These are phyloP conservation scores for Tiphia femorata DNA, from an alignment of 2,888 invertebrate species.

Conservation along the genomic window DNA sequence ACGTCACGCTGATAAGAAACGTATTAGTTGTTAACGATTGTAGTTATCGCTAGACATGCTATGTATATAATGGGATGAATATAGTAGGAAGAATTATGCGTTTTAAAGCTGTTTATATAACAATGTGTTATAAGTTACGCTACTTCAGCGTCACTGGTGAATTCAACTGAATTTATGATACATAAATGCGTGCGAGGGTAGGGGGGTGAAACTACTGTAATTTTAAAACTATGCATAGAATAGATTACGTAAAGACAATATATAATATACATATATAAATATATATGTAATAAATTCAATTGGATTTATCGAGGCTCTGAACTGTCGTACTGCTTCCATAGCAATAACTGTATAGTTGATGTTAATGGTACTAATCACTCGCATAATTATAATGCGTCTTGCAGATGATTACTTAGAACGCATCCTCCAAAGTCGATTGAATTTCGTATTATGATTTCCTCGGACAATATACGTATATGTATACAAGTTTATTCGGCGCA, in stretches of 20 bases:
- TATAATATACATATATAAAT: constrained; percentile 38
- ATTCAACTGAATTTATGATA: constrained; percentile 56
- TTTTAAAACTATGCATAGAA: constrained; percentile 52
- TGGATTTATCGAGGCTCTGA: constrained; percentile 61
- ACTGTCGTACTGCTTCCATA: constrained; percentile 64
- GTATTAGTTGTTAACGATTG: constrained; percentile 52
- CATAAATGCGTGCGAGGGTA: constrained; percentile 23
- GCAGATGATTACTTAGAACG: constrained; percentile 22
- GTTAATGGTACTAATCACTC: constrained; percentile 61
- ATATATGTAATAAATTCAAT: constrained; percentile 47
- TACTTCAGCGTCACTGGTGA: constrained; percentile 57
- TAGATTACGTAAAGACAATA: constrained; percentile 57
- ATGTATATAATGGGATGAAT: constrained; percentile 59
- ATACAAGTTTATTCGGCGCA: constrained; percentile 24
- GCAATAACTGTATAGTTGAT: constrained; percentile 67
- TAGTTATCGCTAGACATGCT: constrained; percentile 64
- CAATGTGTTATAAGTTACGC: constrained; percentile 61
- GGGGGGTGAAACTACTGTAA: constrained; percentile 35
- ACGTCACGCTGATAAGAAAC: constrained; percentile 47
- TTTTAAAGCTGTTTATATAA: constrained; percentile 50
- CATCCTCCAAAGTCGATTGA: constrained; percentile 42
- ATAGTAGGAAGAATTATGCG: constrained; percentile 40
- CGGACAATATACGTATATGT: constrained; percentile 54
- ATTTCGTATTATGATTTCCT: constrained; percentile 58
- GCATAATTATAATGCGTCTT: constrained; percentile 41